Conservation (phyloP, 2,113 vertebrate genomes). For the Petrocephalus zakoni region DNA sequence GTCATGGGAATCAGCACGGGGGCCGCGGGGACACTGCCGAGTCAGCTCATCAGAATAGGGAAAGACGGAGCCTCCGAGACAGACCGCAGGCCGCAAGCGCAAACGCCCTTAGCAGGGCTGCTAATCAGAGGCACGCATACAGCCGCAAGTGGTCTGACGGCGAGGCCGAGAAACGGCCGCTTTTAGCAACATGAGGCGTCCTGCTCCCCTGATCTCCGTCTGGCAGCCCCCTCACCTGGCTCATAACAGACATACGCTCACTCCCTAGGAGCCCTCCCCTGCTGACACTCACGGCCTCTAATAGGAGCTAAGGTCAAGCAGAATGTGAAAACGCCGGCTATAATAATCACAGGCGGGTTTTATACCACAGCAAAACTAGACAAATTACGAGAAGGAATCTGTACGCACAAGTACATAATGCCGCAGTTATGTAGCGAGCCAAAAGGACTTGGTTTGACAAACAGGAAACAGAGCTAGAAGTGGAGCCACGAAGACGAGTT, state of each 20-base stretch:
- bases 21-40: background rate
- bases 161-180: background rate
- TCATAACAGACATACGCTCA: background rate
- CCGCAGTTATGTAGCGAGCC: background rate
- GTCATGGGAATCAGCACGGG: background rate
- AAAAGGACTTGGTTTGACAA: background rate
- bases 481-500: background rate
- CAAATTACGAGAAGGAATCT: background rate
- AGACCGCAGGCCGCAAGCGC: background rate
- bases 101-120: background rate
- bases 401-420: background rate
- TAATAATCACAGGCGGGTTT: constrained; percentile 9
- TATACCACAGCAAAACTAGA: background rate
- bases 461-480: background rate
- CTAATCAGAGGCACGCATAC: background rate
- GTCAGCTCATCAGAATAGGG: background rate
- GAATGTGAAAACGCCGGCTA: constrained; percentile 28
- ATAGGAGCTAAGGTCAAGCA: constrained; percentile 36
- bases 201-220: background rate
- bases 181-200: background rate
- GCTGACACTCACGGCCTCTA: constrained; percentile 24
- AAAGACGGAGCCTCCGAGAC: background rate
- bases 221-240: too few relatives aligned
- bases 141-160: background rate
- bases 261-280: constrained; percentile 1